Evolutionary conservation across 2,113 vertebrate genomes (phyloP).

Genomic region (Brachirus orientalis): DNA sequence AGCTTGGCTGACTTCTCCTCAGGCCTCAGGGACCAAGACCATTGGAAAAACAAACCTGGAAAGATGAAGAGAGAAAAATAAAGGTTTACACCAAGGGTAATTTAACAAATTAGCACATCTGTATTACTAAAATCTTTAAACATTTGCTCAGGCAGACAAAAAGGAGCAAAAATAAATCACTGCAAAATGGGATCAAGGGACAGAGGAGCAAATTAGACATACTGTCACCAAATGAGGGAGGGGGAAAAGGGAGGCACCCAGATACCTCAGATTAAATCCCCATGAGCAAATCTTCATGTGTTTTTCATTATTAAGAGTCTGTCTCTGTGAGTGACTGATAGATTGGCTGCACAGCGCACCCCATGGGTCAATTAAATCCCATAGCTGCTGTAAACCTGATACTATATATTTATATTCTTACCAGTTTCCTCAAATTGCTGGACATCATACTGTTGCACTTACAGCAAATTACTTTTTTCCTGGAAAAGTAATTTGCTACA

Average conservation of each 20-base stretch:
- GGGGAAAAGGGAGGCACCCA: conserved; percentile 1
- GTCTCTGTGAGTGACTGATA: conserved; percentile 27
- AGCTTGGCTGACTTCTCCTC: conserved; percentile 79
- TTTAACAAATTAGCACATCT: too few species aligned
- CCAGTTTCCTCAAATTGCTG: conserved; percentile 21
- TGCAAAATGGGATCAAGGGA: neutral
- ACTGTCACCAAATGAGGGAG: neutral
- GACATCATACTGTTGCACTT: conserved; percentile 37
- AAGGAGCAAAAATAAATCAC: conserved; percentile 38
- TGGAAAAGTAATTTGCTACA: conserved; percentile 26
- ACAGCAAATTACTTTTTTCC: conserved; percentile 23
- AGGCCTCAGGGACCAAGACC: conserved; percentile 80
- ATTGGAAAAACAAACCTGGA: conserved; percentile 85
- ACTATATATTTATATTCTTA: conserved; percentile 37
- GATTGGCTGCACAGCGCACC: conserved; percentile 15
- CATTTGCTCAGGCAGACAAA: conserved; percentile 32
- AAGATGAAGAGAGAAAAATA: conserved; percentile 28
- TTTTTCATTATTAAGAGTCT: conserved; percentile 32
- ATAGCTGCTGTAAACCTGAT: conserved; percentile 38
- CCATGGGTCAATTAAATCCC: conserved; percentile 37
- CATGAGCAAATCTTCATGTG: conserved; percentile 6
- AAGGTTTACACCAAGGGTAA: conserved; percentile 19
- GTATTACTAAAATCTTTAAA: conserved; percentile 12
- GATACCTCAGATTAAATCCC: conserved; percentile 17
- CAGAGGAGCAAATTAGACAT: conserved; percentile 16